Percentiles rank a stretch among this genome's conserved stretches.
Evolutionary conservation across 37 sponge, comb jelly and placozoan genomes (phyloP).

Genomic region (Aplysina aerophoba): DNA sequence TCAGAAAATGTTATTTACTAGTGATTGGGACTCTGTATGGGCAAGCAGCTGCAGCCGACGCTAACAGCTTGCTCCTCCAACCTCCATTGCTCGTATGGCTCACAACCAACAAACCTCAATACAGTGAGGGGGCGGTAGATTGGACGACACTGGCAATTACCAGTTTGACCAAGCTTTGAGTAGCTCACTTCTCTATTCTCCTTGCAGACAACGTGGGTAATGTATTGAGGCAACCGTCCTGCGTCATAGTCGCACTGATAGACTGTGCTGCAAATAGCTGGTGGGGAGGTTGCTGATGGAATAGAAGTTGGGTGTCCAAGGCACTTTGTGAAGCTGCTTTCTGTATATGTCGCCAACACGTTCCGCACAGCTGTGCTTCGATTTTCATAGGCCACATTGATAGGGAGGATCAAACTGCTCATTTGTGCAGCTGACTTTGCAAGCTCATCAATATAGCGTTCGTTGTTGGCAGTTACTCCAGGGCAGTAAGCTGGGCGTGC

Average conservation of each 20-base stretch:
- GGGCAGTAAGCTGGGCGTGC: too few species aligned
- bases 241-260: slow-evolving; percentile 67
- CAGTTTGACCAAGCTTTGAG: too few species aligned
- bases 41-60: background rate
- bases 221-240: slow-evolving; percentile 51
- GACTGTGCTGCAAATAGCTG: slow-evolving; percentile 27
- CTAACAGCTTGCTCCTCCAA: background rate
- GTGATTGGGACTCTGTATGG: too few species aligned
- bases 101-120: slow-evolving; percentile 4
- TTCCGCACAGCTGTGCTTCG: background rate
- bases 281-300: background rate
- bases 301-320: background rate
- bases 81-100: slow-evolving; percentile 2
- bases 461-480: too few species aligned
- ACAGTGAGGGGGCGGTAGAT: background rate
- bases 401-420: too few species aligned
- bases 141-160: background rate
- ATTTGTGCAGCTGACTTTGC: too few species aligned
- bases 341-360: background rate
- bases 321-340: background rate
- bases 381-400: background rate
- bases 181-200: background rate
- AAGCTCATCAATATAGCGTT: too few species aligned
- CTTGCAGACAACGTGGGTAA: slow-evolving; percentile 52
- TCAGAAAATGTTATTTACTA: too few species aligned